Evolutionary conservation across 2,797 vertebrate genomes (phyloP), one percentile per base, ranked within the genome.

Genomic region (Agapornis canus): DNA sequence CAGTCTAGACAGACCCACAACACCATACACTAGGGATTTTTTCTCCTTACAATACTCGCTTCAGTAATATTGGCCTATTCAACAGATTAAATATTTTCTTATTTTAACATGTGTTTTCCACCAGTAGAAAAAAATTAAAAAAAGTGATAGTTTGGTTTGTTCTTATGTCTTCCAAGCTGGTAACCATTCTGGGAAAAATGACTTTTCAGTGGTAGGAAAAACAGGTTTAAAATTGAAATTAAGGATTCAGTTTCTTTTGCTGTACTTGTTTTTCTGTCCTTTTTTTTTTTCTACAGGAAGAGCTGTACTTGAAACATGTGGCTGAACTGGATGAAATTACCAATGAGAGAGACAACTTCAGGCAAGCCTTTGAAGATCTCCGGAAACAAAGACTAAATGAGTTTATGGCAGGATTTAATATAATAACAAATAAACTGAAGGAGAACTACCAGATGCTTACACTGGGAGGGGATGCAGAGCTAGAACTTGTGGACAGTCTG

Each of bases 371-470:
- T 43, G 99, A 99, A 96, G 98, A 99, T 64, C 98, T 99, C 76
- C 98, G 99, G 65, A 99, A 99, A 77, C 99, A 98, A 92, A 98
- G 99, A 35, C 99, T 99, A 60, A 99, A 99, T 31, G 99, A 99
- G 91, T 99, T 99, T 85, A 99, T 99, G 99, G 98, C 98, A 3
- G 99, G 99, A 3, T 99, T 99, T 97, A 99, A 99, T 92, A 96
- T 99, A 70, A 99, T 99, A 97, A 99, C 99, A 37, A 99, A 98
- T 97, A 99, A 99, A 93, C 98, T 99, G 96, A 99, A 99, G 95
- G 99, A 99, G 92, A 99, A 99, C 97, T 99, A 99, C 97, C 99
- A 99, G 97, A 99, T 99, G 99, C 98, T 99, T 5, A 99, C 99
- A 4, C 93, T 99, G 88, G 99, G 99, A 77, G 99, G 99, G 2